Percentiles rank a stretch among this genome's conserved stretches.
phyloP scores from a whole-genome alignment of 2,797 vertebrate species.

The Anomalospiza imberbis region DNA sequence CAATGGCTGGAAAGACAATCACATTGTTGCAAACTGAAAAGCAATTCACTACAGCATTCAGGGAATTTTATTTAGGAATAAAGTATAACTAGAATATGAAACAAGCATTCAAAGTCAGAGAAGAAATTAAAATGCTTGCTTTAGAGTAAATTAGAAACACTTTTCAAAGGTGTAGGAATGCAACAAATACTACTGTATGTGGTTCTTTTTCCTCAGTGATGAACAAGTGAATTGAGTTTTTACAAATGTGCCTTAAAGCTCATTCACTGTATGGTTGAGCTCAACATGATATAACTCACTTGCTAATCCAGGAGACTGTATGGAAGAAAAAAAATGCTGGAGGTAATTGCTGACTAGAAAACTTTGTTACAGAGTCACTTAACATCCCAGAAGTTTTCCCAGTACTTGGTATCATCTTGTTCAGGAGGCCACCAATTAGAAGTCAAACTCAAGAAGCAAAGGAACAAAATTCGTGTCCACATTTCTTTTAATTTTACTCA shows the following conservation, averaged over 20 bases:
- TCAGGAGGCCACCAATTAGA: not conserved
- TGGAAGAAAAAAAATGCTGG: constrained; percentile 23
- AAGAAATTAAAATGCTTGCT: constrained; percentile 22
- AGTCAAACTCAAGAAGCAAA: constrained; percentile 2
- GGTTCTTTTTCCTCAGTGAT: not conserved
- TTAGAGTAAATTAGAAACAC: not conserved
- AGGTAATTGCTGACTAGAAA: constrained; percentile 3
- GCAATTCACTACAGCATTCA: not conserved
- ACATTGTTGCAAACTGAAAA: not conserved
- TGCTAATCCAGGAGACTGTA: not conserved
- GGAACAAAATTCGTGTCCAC: constrained; percentile 15
- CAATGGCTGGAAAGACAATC: not conserved
- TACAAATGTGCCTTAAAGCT: not conserved
- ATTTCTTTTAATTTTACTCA: constrained; percentile 57
- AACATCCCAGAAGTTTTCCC: not conserved
- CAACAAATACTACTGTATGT: not conserved
- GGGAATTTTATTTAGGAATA: constrained; percentile 49
- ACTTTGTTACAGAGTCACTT: not conserved
- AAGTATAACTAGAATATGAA: not conserved
- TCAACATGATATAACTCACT: not conserved
- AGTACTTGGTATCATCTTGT: not conserved
- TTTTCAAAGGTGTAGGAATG: not conserved
- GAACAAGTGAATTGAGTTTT: not conserved
- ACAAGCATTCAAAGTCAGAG: not conserved
- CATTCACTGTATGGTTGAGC: not conserved